phyloP scores from a whole-genome alignment of 2,113 vertebrate species.

The Entelurus aequoreus region DNA sequence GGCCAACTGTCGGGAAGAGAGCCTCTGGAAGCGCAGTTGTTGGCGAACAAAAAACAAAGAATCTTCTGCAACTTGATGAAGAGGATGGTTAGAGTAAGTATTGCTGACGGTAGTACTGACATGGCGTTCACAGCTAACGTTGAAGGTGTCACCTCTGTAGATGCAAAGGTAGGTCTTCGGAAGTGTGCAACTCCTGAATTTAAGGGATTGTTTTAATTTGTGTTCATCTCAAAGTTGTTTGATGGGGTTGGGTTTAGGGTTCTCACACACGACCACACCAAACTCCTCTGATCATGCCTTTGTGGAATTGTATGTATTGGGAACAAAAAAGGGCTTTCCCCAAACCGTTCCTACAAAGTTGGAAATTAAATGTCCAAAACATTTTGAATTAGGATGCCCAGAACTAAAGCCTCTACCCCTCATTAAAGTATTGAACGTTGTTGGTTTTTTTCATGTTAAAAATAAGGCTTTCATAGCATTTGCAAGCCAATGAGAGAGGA shows the following conservation, averaged over 20 bases:
- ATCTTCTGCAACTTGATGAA: too few species aligned
- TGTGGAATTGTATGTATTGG: background rate
- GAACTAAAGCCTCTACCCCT: background rate
- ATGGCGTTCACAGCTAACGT: background rate
- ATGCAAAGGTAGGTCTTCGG: background rate
- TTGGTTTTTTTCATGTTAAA: background rate
- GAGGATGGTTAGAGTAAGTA: too few species aligned
- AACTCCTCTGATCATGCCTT: slow-evolving; percentile 2
- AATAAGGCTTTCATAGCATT: background rate
- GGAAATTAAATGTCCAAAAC: background rate
- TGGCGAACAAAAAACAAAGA: too few species aligned
- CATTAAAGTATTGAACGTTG: background rate
- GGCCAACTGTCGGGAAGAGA: too few species aligned
- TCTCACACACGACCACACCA: background rate
- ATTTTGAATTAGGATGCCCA: background rate
- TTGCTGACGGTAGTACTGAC: too few species aligned
- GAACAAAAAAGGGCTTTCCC: background rate
- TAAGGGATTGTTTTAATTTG: background rate
- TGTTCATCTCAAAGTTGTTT: background rate
- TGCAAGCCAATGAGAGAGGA: slow-evolving; percentile 6
- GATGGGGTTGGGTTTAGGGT: background rate
- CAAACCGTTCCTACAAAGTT: too few species aligned
- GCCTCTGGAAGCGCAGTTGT: too few species aligned
- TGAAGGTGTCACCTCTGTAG: too few species aligned
- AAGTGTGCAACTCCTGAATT: background rate